phyloP scores from a whole-genome alignment of 2,888 invertebrate species.

The Drosophila melanocephala region DNA sequence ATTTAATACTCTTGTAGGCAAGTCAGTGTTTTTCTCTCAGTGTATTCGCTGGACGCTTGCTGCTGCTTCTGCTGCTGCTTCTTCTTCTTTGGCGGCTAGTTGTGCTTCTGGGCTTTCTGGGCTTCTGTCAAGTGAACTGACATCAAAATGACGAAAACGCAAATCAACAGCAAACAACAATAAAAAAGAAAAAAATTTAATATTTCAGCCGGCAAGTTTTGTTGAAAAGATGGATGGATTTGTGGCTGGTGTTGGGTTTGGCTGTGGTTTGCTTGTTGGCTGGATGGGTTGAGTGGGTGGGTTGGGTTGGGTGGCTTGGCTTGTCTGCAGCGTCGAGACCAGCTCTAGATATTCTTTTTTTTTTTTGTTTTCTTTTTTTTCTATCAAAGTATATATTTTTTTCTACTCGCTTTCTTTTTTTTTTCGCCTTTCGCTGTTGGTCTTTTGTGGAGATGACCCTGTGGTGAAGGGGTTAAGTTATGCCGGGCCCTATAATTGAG shows the following conservation, averaged over 20 bases:
- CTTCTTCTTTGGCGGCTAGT: conserved; percentile 14
- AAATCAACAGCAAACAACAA: conserved; percentile 78
- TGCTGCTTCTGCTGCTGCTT: conserved; percentile 16
- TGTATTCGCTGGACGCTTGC: conserved; percentile 19
- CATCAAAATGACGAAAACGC: conserved; percentile 81
- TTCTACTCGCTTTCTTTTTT: conserved; percentile 13
- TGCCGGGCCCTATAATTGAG: conserved; percentile 55
- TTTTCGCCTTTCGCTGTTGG: conserved; percentile 8
- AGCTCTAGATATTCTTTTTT: conserved; percentile 22
- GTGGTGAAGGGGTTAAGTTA: conserved; percentile 52
- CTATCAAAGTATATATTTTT: conserved; percentile 6
- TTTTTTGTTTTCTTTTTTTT: not conserved
- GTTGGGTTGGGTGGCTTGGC: conserved; percentile 20
- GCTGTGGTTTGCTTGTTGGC: conserved; percentile 4
- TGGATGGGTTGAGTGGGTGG: conserved; percentile 20
- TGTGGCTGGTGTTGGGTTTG: conserved; percentile 45
- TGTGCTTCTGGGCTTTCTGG: conserved; percentile 32
- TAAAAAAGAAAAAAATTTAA: not conserved
- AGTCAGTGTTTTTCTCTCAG: conserved; percentile 3
- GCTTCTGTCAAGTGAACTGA: conserved; percentile 73
- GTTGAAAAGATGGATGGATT: conserved; percentile 78
- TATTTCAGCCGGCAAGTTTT: conserved; percentile 41
- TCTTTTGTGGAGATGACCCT: conserved; percentile 11
- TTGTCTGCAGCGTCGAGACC: conserved; percentile 54
- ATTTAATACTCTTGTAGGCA: not conserved